Evolutionary conservation across 2,113 vertebrate species (phyloP).

Genomic region (Saccopteryx bilineata): DNA sequence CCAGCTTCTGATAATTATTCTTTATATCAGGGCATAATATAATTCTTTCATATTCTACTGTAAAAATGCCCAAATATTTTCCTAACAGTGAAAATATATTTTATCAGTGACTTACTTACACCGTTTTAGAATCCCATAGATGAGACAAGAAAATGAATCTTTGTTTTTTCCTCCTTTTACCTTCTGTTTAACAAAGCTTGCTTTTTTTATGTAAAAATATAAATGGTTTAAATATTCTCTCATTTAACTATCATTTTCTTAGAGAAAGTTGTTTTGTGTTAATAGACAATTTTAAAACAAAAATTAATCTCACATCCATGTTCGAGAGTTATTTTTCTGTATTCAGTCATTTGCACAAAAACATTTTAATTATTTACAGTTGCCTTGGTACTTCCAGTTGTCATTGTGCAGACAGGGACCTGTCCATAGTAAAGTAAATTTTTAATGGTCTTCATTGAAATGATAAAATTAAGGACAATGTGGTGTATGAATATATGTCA

Average conservation of each 20-base stretch:
- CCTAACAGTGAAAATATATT: background rate
- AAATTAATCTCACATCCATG: slow-evolving; percentile 39
- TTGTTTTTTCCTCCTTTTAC: background rate
- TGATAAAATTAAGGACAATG: slow-evolving; percentile 56
- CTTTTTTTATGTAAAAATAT: slow-evolving; percentile 31
- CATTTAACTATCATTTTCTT: slow-evolving; percentile 23
- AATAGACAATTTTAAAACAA: slow-evolving; percentile 37
- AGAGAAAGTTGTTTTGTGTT: slow-evolving; percentile 40
- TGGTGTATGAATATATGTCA: background rate
- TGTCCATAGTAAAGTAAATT: background rate
- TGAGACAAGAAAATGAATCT: slow-evolving; percentile 3
- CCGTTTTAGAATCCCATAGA: slow-evolving; percentile 5
- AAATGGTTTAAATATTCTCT: slow-evolving; percentile 29
- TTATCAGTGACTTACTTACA: background rate
- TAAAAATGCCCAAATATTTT: background rate
- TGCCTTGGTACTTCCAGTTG: background rate
- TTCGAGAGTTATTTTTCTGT: slow-evolving; percentile 28
- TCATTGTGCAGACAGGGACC: background rate
- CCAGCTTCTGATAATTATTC: background rate
- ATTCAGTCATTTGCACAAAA: background rate
- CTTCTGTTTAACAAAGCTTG: slow-evolving; percentile 3
- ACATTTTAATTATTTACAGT: slow-evolving; percentile 23
- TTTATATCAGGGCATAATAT: background rate
- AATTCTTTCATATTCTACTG: slow-evolving; percentile 40
- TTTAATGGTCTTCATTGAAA: background rate